phyloP scores from a whole-genome alignment of 2,797 vertebrate species.

The Valencia hispanica region DNA sequence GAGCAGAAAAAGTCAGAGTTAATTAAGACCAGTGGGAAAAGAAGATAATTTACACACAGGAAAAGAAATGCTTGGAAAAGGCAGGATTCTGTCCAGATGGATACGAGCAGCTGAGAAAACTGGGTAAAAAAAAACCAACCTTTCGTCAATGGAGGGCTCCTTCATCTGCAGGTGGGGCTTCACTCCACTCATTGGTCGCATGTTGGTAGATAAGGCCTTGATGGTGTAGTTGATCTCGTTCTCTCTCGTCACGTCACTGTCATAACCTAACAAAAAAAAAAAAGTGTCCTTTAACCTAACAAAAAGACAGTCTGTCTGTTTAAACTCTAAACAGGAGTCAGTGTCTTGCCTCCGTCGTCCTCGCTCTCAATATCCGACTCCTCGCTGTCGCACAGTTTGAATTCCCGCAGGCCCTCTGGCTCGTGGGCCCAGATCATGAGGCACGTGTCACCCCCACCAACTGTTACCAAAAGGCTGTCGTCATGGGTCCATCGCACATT shows the following conservation, averaged over 20 bases:
- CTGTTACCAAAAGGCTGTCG: slow-evolving; percentile 91
- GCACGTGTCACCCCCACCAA: slow-evolving; percentile 93
- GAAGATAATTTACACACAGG: slow-evolving; percentile 38
- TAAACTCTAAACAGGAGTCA: background rate
- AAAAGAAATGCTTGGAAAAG: slow-evolving; percentile 51
- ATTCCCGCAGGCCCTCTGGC: slow-evolving; percentile 87
- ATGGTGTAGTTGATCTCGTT: slow-evolving; percentile 98
- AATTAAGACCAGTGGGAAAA: slow-evolving; percentile 65
- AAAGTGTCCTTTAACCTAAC: background rate
- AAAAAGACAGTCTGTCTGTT: background rate
- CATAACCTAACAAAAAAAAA: slow-evolving; percentile 85
- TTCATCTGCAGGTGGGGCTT: slow-evolving; percentile 97
- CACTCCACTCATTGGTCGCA: slow-evolving; percentile 93
- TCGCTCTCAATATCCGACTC: slow-evolving; percentile 97
- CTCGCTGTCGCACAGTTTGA: slow-evolving; percentile 92
- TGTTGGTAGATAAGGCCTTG: slow-evolving; percentile 97
- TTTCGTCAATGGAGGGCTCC: slow-evolving; percentile 94
- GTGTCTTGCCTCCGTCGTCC: slow-evolving; percentile 91
- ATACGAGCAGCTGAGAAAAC: slow-evolving; percentile 2
- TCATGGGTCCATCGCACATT: slow-evolving; percentile 96
- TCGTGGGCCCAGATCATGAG: slow-evolving; percentile 97
- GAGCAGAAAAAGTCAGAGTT: slow-evolving; percentile 73
- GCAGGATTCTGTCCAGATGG: slow-evolving; percentile 18
- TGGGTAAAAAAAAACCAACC: slow-evolving; percentile 82
- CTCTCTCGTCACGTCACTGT: slow-evolving; percentile 96